Evolutionary conservation across 2,113 vertebrate species (phyloP).

Genomic region (Leptobrachium ailaonicum): DNA sequence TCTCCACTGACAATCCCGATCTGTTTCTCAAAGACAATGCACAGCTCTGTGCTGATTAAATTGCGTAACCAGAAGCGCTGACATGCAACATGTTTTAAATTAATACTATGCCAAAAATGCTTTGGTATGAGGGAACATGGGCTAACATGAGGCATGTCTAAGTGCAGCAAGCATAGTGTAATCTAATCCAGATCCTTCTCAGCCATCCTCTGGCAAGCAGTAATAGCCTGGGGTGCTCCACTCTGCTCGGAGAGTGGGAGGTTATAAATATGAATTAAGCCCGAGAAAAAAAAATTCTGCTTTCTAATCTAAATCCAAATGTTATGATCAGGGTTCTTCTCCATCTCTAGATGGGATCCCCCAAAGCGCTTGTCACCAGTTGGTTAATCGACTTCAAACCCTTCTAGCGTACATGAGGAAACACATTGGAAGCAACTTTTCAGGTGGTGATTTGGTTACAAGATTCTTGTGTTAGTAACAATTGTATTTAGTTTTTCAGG

Average conservation of each 20-base stretch:
- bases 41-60: slow-evolving; percentile 56
- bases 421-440: too few relatives aligned
- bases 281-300: slow-evolving; percentile 65
- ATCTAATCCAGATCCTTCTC: slow-evolving; percentile 60
- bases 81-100: slow-evolving; percentile 54
- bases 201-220: slow-evolving; percentile 57
- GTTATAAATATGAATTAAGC: slow-evolving; percentile 72
- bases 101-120: slow-evolving; percentile 57
- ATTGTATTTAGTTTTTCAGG: too few relatives aligned
- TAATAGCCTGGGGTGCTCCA: slow-evolving; percentile 55
- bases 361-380: slow-evolving; percentile 65
- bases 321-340: slow-evolving; percentile 64
- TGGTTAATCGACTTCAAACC: too few relatives aligned
- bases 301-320: slow-evolving; percentile 70
- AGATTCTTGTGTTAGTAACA: too few relatives aligned
- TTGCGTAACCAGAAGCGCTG: too few relatives aligned
- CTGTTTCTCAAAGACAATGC: background rate
- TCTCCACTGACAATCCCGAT: too few relatives aligned
- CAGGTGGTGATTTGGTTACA: slow-evolving; percentile 27
- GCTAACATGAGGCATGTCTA: slow-evolving; percentile 61
- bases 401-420: too few relatives aligned
- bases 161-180: slow-evolving; percentile 60
- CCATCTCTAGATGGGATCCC: slow-evolving; percentile 65
- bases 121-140: slow-evolving; percentile 61
- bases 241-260: slow-evolving; percentile 61